A percentile compares a stretch with the other conserved stretches of the same genome.
Conservation (phyloP, 2,113 vertebrate genomes). For the Pseudopipra pipra region DNA sequence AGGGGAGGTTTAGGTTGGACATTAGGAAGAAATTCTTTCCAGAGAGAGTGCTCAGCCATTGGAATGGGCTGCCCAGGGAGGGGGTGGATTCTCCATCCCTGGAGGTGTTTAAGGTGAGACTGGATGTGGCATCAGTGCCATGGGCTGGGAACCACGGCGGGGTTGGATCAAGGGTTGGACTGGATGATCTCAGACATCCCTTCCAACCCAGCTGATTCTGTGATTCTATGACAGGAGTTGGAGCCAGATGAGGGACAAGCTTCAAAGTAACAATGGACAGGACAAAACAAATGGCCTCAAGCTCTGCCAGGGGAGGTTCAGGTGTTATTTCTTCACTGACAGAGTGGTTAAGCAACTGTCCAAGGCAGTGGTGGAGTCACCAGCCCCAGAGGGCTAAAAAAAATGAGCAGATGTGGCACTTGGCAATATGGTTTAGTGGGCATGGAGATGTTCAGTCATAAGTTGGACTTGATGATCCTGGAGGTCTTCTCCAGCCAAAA, state of each 20-base stretch:
- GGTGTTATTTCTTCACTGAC: background rate
- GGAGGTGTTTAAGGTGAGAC: no score
- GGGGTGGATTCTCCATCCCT: no score
- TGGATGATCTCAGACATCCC: no score
- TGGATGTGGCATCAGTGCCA: no score
- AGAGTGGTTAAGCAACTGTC: background rate
- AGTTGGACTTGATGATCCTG: background rate
- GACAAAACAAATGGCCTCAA: background rate
- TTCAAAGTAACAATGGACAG: background rate
- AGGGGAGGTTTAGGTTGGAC: no score
- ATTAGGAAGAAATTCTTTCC: no score
- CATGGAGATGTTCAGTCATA: background rate
- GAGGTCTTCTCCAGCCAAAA: background rate
- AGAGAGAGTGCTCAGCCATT: no score
- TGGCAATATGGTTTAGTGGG: background rate
- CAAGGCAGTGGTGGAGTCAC: background rate
- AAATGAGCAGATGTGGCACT: background rate
- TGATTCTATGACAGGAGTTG: background rate
- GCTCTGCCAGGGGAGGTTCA: background rate
- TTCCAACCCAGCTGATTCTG: no score
- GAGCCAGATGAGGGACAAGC: rapidly evolving
- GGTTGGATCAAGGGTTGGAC: no score
- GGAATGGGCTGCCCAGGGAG: no score
- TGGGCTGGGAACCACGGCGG: no score
- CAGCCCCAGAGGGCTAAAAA: background rate